Evolutionary conservation across 2,888 invertebrate species (phyloP).

Genomic region (Orthosia gracilis): DNA sequence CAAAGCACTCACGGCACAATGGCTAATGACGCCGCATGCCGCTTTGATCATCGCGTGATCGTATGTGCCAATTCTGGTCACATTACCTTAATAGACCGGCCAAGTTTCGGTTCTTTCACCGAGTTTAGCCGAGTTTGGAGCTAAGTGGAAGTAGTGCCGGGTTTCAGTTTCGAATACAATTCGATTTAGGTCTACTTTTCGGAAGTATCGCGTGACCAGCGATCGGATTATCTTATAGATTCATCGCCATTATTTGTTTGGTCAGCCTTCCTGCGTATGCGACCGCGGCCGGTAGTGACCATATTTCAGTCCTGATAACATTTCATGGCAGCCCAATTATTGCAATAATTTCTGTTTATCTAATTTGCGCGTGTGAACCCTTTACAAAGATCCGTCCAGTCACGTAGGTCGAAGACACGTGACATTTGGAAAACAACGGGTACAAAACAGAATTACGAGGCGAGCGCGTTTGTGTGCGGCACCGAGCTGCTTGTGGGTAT

Average conservation of each 20-base stretch:
- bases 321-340: conserved; percentile 50
- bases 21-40: conserved; percentile 82
- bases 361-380: conserved; percentile 71
- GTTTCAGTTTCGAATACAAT: conserved; percentile 54
- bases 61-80: conserved; percentile 69
- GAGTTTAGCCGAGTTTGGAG: conserved; percentile 48
- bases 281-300: conserved; percentile 29
- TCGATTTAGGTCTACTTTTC: conserved; percentile 41
- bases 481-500: conserved; percentile 77
- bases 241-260: conserved; percentile 11
- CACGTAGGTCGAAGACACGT: conserved; percentile 86
- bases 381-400: conserved; percentile 77
- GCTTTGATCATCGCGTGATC: conserved; percentile 85
- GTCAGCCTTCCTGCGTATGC: conserved; percentile 42
- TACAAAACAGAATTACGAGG: conserved; percentile 88
- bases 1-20: conserved; percentile 85
- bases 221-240: conserved; percentile 28
- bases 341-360: conserved; percentile 62
- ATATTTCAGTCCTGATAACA: conserved; percentile 45
- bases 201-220: conserved; percentile 32
- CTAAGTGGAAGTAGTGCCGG: conserved; percentile 27
- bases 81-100: conserved; percentile 51
- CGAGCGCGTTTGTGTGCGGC: conserved; percentile 79
- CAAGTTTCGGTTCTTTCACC: conserved; percentile 56
- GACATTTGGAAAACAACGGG: conserved; percentile 86